These are phyloP conservation scores for Oryzias sinensis DNA, from an alignment of 2,797 vertebrate species.

Conservation along the genomic window DNA sequence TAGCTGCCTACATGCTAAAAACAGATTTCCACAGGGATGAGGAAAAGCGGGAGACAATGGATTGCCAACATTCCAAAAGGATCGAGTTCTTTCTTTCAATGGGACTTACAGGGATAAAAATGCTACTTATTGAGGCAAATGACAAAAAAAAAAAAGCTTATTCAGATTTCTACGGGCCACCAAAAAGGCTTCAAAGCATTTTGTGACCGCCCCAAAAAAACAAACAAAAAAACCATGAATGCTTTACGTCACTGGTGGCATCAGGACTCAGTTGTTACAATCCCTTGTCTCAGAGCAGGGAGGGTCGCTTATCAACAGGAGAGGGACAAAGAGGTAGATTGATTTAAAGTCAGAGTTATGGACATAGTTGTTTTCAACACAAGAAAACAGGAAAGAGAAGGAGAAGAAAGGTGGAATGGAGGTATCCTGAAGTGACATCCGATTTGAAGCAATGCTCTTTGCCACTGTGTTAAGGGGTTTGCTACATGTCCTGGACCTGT, in stretches of 20 bases:
- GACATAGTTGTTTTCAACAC: constrained; percentile 72
- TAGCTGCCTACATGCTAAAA: constrained; percentile 80
- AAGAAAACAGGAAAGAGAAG: constrained; percentile 52
- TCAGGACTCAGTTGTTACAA: constrained; percentile 74
- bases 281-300: constrained; percentile 78
- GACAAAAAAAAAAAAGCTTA: constrained; percentile 85
- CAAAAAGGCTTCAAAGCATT: constrained; percentile 63
- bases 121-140: constrained; percentile 76
- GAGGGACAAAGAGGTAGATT: constrained; percentile 87
- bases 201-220: constrained; percentile 19
- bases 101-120: constrained; percentile 56
- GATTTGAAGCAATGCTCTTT: constrained; percentile 65
- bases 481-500: constrained; percentile 84
- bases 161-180: constrained; percentile 76
- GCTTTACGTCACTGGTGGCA: constrained; percentile 78
- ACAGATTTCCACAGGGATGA: constrained; percentile 65
- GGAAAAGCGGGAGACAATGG: constrained; percentile 54
- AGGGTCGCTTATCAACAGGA: constrained; percentile 76
- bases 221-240: constrained; percentile 69
- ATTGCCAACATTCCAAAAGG: constrained; percentile 56
- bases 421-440: constrained; percentile 62
- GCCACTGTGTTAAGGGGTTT: constrained; percentile 64
- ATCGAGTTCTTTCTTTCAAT: constrained; percentile 61
- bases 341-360: constrained; percentile 90
- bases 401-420: constrained; percentile 47